phyloP scores from a whole-genome alignment of 2,113 vertebrate species.

The Nematolebias whitei region DNA sequence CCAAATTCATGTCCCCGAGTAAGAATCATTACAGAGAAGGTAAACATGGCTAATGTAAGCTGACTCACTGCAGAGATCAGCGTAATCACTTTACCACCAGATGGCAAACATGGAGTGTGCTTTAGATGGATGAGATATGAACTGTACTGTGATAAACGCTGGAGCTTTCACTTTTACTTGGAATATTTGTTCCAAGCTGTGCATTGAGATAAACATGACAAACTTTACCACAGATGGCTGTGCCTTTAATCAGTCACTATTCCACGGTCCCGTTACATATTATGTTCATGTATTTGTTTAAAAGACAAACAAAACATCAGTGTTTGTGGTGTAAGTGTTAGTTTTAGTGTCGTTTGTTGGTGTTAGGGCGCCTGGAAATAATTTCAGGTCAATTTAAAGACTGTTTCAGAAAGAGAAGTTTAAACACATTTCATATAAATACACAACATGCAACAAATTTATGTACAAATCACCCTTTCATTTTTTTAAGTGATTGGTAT shows the following conservation, averaged over 20 bases:
- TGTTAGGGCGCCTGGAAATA: too few relatives aligned
- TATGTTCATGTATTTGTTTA: background rate
- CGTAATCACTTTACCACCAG: constrained; percentile 13
- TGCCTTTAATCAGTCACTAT: constrained; percentile 18
- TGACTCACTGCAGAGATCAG: constrained; percentile 26
- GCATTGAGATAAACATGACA: background rate
- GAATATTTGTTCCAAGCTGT: background rate
- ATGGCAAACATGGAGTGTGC: background rate
- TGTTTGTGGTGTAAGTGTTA: too few relatives aligned
- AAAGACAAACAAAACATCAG: too few relatives aligned
- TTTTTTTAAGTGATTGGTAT: too few relatives aligned
- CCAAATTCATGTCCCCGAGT: constrained; percentile 20
- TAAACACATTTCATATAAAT: too few relatives aligned
- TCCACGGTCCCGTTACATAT: constrained; percentile 5
- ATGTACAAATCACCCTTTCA: too few relatives aligned
- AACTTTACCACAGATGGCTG: constrained; percentile 9
- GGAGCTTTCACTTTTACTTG: constrained; percentile 15
- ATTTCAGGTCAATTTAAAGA: too few relatives aligned
- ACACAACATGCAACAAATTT: too few relatives aligned
- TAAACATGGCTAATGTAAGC: constrained; percentile 9
- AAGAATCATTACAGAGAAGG: constrained; percentile 4
- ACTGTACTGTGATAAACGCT: constrained; percentile 3
- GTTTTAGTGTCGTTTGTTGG: too few relatives aligned
- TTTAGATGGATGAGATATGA: constrained; percentile 8
- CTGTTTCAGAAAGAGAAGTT: too few relatives aligned